phyloP scores from a whole-genome alignment of 2,888 invertebrate genomes.

The Drosophila pseudotalamancana region DNA sequence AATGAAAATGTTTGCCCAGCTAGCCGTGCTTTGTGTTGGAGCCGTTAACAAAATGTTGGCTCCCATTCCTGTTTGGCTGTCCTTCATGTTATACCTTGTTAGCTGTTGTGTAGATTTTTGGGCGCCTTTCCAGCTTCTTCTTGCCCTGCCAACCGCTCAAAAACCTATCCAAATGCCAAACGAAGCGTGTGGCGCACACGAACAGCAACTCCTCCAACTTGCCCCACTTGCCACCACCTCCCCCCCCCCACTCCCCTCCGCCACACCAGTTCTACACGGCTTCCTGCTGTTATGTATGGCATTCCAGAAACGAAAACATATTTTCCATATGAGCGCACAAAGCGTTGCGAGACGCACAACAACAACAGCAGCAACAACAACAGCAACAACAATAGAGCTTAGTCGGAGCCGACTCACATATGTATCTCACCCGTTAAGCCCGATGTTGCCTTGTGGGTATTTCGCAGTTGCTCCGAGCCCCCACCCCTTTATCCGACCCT shows the following conservation, averaged over 20 bases:
- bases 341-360: conserved; percentile 60
- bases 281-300: conserved; percentile 35
- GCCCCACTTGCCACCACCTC: too few relatives aligned
- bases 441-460: conserved; percentile 37
- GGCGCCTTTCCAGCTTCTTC: neutral
- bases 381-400: conserved; percentile 26
- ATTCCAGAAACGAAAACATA: conserved; percentile 76
- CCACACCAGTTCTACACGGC: neutral
- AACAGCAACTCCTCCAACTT: too few relatives aligned
- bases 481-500: neutral
- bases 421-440: conserved; percentile 32
- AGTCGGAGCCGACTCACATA: conserved; percentile 44
- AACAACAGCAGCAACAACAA: conserved; percentile 14
- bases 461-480: conserved; percentile 5
- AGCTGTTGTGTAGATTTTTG: conserved; percentile 64
- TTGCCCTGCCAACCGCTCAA: neutral
- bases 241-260: neutral
- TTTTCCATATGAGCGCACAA: conserved; percentile 78
- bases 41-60: conserved; percentile 70
- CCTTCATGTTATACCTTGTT: conserved; percentile 70
- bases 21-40: conserved; percentile 60
- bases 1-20: conserved; percentile 74
- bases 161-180: conserved; percentile 55
- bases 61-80: conserved; percentile 12
- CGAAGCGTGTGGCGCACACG: conserved; percentile 63